A percentile compares a stretch with the other conserved stretches of the same genome.
Conservation (phyloP, 2,888 invertebrate genomes). For the Drosophila niveifrons region DNA sequence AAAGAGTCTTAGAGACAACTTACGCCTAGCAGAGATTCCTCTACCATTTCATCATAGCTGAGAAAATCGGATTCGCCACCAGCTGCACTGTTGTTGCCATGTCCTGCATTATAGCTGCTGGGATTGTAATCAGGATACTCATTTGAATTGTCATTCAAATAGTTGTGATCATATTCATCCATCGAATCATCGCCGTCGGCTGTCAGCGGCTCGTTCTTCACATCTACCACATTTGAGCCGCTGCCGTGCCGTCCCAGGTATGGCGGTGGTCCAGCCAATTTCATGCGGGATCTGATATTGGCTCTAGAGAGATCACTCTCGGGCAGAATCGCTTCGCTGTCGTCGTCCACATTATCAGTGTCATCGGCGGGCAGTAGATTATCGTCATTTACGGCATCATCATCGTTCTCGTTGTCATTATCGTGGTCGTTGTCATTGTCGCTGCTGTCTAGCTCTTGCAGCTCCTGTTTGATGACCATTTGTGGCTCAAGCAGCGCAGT, state of each 20-base stretch:
- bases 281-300: slow-evolving; percentile 45
- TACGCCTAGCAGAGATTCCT: slow-evolving; percentile 81
- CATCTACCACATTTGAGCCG: slow-evolving; percentile 33
- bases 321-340: slow-evolving; percentile 61
- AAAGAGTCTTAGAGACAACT: slow-evolving; percentile 29
- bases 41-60: slow-evolving; percentile 82
- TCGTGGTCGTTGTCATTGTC: slow-evolving; percentile 51
- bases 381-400: slow-evolving; percentile 33
- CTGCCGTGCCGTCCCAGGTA: slow-evolving; percentile 13
- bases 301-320: slow-evolving; percentile 49
- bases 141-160: slow-evolving; percentile 65
- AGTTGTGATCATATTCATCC: slow-evolving; percentile 66
- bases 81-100: slow-evolving; percentile 39
- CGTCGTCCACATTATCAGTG: slow-evolving; percentile 45
- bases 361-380: slow-evolving; percentile 25
- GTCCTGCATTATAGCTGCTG: slow-evolving; percentile 43
- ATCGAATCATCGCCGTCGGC: slow-evolving; percentile 62
- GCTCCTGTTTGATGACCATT: slow-evolving; percentile 80
- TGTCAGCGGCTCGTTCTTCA: slow-evolving; percentile 56
- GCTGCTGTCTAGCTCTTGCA: slow-evolving; percentile 65
- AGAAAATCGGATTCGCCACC: slow-evolving; percentile 65
- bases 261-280: slow-evolving; percentile 29
- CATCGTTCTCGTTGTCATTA: slow-evolving; percentile 34
- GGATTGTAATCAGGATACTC: slow-evolving; percentile 63
- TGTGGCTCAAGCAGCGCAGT: slow-evolving; percentile 79